Percentiles rank a stretch among this genome's conserved stretches.
Evolutionary conservation across 1,140 invertebrate species (phyloP).

Genomic region (Wiebesia pumilae): DNA sequence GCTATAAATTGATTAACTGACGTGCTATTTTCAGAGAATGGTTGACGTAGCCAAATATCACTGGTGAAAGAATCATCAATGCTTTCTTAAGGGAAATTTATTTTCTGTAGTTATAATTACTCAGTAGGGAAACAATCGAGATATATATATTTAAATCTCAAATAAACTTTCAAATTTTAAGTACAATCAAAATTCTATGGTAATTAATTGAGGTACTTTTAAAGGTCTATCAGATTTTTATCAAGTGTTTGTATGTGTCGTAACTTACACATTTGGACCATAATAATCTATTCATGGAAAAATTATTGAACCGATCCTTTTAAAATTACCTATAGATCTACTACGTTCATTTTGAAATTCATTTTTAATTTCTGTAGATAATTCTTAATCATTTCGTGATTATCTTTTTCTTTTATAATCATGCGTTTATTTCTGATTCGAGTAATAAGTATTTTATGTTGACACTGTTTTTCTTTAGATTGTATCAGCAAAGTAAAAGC

Average conservation of each 20-base stretch:
- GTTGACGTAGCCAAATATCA: conserved; percentile 34
- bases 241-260: too few relatives aligned
- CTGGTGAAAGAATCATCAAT: conserved; percentile 46
- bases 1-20: background rate
- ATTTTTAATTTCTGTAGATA: background rate
- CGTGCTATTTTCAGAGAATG: conserved; percentile 18
- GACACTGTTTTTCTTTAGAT: background rate
- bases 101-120: conserved; percentile 14
- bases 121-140: background rate
- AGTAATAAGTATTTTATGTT: background rate
- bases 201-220: too few relatives aligned
- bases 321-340: too few relatives aligned
- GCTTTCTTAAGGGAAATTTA: conserved; percentile 33
- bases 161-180: background rate
- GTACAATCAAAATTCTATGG: background rate
- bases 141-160: background rate
- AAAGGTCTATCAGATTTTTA: too few relatives aligned
- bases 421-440: background rate
- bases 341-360: too few relatives aligned
- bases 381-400: background rate
- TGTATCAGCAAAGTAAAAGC: background rate
- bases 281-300: too few relatives aligned
- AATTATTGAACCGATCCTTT: too few relatives aligned
- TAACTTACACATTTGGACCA: too few relatives aligned
- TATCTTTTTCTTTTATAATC: background rate